phyloP scores from a whole-genome alignment of 2,113 vertebrate genomes.

The Silurus asotus region DNA sequence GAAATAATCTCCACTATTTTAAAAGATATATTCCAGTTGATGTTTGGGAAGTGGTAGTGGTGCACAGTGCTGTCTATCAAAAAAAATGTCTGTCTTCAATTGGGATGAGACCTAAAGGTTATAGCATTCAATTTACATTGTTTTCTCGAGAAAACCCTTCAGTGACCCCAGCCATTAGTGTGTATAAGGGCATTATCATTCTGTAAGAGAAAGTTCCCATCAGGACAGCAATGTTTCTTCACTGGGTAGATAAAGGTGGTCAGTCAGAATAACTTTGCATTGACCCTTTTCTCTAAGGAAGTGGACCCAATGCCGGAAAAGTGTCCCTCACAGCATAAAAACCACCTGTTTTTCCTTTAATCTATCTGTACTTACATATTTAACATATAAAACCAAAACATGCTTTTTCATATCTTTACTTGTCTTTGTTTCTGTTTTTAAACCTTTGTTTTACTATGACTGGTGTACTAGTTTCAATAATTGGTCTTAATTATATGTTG shows the following conservation, averaged over 20 bases:
- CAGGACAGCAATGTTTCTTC: not conserved
- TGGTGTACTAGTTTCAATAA: not conserved
- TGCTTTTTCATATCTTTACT: not conserved
- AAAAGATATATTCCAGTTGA: not conserved
- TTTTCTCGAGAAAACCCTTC: not conserved
- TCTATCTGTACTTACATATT: not conserved
- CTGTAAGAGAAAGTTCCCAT: not conserved
- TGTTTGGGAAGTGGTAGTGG: not conserved
- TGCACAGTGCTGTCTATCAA: not conserved
- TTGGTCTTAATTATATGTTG: not conserved
- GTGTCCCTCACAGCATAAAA: not conserved
- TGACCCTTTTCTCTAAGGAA: not conserved
- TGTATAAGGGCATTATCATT: not conserved
- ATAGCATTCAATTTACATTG: not conserved
- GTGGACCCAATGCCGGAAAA: not conserved
- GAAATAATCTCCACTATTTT: too few relatives aligned
- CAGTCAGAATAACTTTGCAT: not conserved
- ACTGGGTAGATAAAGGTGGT: not conserved
- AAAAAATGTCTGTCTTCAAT: too few relatives aligned
- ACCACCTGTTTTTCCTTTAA: not conserved
- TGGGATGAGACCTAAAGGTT: not conserved
- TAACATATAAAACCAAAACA: not conserved
- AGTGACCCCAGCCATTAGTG: not conserved
- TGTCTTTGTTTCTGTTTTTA: not conserved
- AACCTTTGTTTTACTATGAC: not conserved